These are phyloP conservation scores for Nesogale talazaci DNA, from an alignment of 2,113 vertebrate species.

Conservation along the genomic window DNA sequence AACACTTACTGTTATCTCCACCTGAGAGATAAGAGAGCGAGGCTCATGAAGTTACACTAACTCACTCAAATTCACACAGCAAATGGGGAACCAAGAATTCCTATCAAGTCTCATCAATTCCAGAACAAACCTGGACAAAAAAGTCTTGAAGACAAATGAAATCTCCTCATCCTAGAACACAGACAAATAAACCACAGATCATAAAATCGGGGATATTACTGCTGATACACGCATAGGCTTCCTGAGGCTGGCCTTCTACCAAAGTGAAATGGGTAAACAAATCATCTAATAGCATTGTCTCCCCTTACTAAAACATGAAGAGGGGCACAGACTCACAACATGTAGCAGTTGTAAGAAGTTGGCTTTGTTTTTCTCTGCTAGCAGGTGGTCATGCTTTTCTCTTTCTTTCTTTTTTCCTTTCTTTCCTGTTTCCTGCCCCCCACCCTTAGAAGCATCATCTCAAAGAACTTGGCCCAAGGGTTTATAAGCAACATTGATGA, in stretches of 20 bases:
- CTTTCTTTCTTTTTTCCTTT: neutral
- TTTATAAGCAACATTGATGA: constrained; percentile 56
- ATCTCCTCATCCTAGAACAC: neutral
- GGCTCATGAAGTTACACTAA: neutral
- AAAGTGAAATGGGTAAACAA: neutral
- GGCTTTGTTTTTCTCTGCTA: neutral
- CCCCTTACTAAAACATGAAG: neutral
- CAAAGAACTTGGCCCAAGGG: constrained; percentile 65
- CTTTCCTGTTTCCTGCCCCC: neutral
- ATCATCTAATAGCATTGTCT: neutral
- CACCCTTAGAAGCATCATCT: constrained; percentile 21
- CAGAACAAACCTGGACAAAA: neutral
- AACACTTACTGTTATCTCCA: neutral
- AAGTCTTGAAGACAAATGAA: neutral
- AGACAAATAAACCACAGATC: neutral
- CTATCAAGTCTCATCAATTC: neutral
- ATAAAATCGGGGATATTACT: neutral
- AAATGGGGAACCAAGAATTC: neutral
- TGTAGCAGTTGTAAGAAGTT: neutral
- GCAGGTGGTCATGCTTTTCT: constrained; percentile 22
- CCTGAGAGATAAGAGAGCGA: neutral
- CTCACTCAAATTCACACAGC: neutral
- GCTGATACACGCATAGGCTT: neutral
- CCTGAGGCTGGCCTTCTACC: neutral
- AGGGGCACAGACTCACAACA: neutral